Evolutionary conservation across 2,113 vertebrate genomes (phyloP).

Genomic region (Entelurus aequoreus): DNA sequence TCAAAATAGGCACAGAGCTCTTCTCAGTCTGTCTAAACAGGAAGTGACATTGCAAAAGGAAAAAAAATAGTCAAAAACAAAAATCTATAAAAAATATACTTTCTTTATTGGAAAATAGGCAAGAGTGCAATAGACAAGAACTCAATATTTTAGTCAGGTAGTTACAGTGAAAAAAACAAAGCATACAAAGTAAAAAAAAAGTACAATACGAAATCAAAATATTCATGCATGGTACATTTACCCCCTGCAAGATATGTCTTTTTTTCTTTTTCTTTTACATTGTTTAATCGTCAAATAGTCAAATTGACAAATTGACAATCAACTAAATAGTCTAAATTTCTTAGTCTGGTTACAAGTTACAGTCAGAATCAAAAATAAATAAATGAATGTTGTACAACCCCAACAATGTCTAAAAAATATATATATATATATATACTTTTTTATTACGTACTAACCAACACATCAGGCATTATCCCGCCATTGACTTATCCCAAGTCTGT

Average conservation of each 20-base stretch:
- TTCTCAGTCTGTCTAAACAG: too few relatives aligned
- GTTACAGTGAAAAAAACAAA: constrained; percentile 46
- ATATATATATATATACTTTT: not conserved
- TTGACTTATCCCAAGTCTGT: not conserved
- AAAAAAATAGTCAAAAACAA: not conserved
- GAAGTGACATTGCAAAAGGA: too few relatives aligned
- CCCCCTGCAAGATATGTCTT: constrained; percentile 8
- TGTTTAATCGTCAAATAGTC: not conserved
- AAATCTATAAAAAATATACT: constrained; percentile 61
- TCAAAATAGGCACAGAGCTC: too few relatives aligned
- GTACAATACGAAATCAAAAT: constrained; percentile 34
- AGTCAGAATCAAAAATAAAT: constrained; percentile 1
- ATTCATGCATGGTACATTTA: constrained; percentile 18
- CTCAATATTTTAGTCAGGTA: constrained; percentile 35
- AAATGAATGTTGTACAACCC: not conserved
- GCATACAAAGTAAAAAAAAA: constrained; percentile 39
- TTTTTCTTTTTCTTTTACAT: constrained; percentile 8
- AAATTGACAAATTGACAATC: not conserved
- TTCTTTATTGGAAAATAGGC: constrained; percentile 53
- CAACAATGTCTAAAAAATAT: not conserved
- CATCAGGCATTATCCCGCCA: not conserved
- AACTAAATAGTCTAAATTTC: not conserved
- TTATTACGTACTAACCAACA: not conserved
- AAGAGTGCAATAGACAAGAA: constrained; percentile 58
- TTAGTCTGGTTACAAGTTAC: not conserved